Evolutionary conservation across 2,113 vertebrate genomes (phyloP).

Genomic region (Ranitomeya imitator): DNA sequence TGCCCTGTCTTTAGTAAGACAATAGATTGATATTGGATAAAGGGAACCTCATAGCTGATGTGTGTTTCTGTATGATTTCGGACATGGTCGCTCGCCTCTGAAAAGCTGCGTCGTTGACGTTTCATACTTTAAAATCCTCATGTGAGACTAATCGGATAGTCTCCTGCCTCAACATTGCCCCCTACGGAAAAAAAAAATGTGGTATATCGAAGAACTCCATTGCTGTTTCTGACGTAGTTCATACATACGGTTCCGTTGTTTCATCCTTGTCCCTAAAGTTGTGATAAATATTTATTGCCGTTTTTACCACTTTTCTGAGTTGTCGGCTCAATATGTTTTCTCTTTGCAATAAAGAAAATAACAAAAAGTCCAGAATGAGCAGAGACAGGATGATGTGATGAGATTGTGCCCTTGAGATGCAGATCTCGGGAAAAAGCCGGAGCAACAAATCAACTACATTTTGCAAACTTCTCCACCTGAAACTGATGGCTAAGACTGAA

Average conservation of each 20-base stretch:
- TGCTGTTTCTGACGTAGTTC: neutral
- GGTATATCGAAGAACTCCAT: neutral
- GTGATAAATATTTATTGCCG: neutral
- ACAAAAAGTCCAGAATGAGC: neutral
- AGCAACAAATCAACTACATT: neutral
- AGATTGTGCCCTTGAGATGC: constrained; percentile 15
- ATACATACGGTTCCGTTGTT: neutral
- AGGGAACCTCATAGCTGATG: too few relatives aligned
- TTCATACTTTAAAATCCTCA: too few relatives aligned
- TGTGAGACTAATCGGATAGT: too few relatives aligned
- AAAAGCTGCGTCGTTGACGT: too few relatives aligned
- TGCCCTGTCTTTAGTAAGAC: too few relatives aligned
- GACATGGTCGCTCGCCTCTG: too few relatives aligned
- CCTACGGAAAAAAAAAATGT: neutral
- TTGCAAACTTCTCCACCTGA: constrained; percentile 1
- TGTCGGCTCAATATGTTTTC: constrained; percentile 1
- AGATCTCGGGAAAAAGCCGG: neutral
- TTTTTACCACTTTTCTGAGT: neutral
- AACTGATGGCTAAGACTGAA: neutral
- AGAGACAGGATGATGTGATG: neutral
- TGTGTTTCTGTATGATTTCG: too few relatives aligned
- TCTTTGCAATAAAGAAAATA: neutral
- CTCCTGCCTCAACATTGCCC: neutral
- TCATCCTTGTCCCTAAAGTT: neutral
- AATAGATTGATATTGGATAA: too few relatives aligned